Evolutionary conservation across 2,888 invertebrate genomes (phyloP).

Genomic region (Eumerus sabulonum): DNA sequence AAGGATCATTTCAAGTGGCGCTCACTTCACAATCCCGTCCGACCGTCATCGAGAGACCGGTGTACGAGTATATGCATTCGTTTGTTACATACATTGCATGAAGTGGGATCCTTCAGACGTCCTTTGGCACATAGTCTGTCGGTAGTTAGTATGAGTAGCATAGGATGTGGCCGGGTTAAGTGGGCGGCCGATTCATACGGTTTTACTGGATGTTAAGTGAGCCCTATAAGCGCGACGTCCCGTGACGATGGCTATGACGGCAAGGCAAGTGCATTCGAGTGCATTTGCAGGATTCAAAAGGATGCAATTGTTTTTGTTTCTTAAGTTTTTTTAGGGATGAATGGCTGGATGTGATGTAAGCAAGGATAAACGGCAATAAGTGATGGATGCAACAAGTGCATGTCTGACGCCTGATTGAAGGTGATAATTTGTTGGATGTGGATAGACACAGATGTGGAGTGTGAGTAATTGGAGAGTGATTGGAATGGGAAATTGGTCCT

Average conservation of each 20-base stretch:
- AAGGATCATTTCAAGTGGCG: conserved; percentile 41
- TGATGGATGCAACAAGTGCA: conserved; percentile 38
- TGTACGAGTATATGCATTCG: conserved; percentile 5
- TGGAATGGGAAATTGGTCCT: conserved; percentile 38
- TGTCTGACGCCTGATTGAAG: conserved; percentile 44
- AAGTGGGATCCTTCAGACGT: conserved; percentile 42
- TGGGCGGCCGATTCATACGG: conserved; percentile 40
- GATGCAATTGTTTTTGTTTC: conserved; percentile 54
- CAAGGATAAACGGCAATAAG: conserved; percentile 26
- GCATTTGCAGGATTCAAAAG: conserved; percentile 58
- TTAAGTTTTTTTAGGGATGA: background rate
- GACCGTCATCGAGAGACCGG: background rate
- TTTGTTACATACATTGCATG: conserved; percentile 16
- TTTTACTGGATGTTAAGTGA: conserved; percentile 44
- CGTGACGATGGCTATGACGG: conserved; percentile 26
- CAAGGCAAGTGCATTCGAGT: conserved; percentile 63
- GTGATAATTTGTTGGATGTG: conserved; percentile 56
- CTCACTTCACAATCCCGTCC: conserved; percentile 19
- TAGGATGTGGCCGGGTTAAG: conserved; percentile 42
- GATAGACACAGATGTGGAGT: conserved; percentile 14
- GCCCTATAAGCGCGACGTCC: conserved; percentile 51
- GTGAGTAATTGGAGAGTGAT: too few relatives aligned
- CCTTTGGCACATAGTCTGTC: too few relatives aligned
- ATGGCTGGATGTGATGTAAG: conserved; percentile 28
- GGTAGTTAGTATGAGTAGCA: background rate